phyloP scores from a whole-genome alignment of 2,797 vertebrate genomes.

The Borostomias antarcticus region DNA sequence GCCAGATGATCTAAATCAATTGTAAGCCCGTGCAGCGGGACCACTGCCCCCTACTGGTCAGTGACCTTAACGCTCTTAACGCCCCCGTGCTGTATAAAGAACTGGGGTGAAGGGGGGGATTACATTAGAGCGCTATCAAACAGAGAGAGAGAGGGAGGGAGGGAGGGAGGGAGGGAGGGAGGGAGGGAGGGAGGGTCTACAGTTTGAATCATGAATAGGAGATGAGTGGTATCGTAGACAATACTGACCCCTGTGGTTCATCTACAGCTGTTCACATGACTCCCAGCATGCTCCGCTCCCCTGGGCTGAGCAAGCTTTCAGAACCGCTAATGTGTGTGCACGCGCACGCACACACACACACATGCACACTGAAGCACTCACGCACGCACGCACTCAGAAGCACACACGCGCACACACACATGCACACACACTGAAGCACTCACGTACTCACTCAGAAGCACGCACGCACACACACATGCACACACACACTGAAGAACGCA shows the following conservation, averaged over 20 bases:
- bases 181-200: too few species aligned
- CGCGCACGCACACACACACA: too few species aligned
- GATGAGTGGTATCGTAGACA: too few species aligned
- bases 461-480: too few species aligned
- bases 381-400: background rate
- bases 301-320: constrained; percentile 34
- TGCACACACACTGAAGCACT: background rate
- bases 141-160: background rate
- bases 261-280: constrained; percentile 60
- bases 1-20: constrained; percentile 67
- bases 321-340: background rate
- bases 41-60: constrained; percentile 67
- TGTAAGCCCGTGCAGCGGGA: constrained; percentile 58
- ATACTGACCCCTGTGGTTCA: too few species aligned
- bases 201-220: too few species aligned
- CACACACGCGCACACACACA: constrained; percentile 4
- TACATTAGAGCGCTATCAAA: background rate
- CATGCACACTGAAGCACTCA: constrained; percentile 3
- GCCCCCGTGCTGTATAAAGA: constrained; percentile 25
- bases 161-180: background rate
- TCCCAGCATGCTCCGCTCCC: constrained; percentile 64
- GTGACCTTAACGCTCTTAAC: constrained; percentile 68
- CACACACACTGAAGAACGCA: too few species aligned
- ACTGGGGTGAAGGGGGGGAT: too few species aligned
- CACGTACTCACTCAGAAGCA: background rate